Percentiles rank a stretch among this genome's conserved stretches.
phyloP scores from a whole-genome alignment of 2,888 invertebrate genomes.

The Diarsia rubi region DNA sequence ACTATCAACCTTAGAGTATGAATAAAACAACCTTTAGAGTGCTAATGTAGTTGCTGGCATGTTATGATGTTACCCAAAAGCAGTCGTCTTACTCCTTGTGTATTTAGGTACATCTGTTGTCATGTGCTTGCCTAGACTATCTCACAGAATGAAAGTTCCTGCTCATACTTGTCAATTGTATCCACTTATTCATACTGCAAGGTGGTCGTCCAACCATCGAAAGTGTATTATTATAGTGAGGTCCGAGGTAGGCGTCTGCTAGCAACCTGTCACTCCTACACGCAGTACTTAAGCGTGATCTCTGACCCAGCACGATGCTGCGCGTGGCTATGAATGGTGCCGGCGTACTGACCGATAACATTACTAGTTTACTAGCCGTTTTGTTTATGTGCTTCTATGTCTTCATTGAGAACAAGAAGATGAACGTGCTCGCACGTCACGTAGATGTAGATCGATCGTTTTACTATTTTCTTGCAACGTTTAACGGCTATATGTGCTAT shows the following conservation, averaged over 20 bases:
- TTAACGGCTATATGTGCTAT: neutral
- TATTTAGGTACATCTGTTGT: conserved; percentile 3
- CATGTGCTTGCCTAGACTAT: conserved; percentile 5
- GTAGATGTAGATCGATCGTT: conserved; percentile 13
- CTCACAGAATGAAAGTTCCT: conserved; percentile 10
- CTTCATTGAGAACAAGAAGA: conserved; percentile 15
- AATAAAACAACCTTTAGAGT: conserved; percentile 32
- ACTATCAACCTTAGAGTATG: conserved; percentile 28
- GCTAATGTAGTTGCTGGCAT: conserved; percentile 41
- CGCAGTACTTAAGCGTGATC: conserved; percentile 35
- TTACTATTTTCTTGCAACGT: conserved; percentile 10
- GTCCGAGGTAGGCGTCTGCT: conserved; percentile 49
- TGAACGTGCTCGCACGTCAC: conserved; percentile 13
- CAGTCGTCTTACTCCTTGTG: neutral
- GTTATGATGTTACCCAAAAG: conserved; percentile 23
- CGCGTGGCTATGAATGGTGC: conserved; percentile 53
- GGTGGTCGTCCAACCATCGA: conserved; percentile 34
- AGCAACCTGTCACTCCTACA: conserved; percentile 62
- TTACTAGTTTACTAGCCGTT: conserved; percentile 25
- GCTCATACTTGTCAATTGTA: conserved; percentile 14
- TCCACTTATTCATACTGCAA: conserved; percentile 25
- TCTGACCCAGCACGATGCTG: conserved; percentile 52
- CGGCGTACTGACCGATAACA: conserved; percentile 42
- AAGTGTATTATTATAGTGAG: conserved; percentile 47
- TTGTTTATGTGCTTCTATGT: conserved; percentile 11